Evolutionary conservation across 2,113 vertebrate species (phyloP), one percentile per base, ranked within the genome.

Genomic region (Platysteira castanea): DNA sequence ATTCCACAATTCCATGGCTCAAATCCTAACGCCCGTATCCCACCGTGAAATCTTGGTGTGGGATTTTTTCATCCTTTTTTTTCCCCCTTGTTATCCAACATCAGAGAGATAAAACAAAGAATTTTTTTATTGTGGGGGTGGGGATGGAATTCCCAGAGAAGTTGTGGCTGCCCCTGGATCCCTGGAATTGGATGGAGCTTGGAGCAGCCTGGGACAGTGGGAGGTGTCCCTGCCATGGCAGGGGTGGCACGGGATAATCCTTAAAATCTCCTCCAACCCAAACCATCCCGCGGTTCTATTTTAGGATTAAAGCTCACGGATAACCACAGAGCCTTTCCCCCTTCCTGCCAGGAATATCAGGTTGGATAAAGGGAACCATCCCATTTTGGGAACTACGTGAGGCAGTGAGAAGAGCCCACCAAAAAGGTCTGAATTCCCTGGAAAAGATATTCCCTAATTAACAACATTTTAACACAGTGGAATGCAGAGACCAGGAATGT

Each of bases 21-120:
- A 26, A 76, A 79, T 76, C 47, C 23, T n/a, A 44, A 17, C 13
- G 61, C 13, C 23, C 7, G 0, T 4, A 20, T 54, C 76, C 56
- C 28, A 14, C 19, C n/a, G 3, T 13, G 13, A 20, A 61, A n/a
- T 20, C 11, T 9, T 2, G 15, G 28, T 1, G 3, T 20, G 33
- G 4, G 13, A 11, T 20, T 53, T 61, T 33, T 59, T 15, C 3
- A 13, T 21, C 2, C 1, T 75, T 30, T 46, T 21, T 30, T 35
- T 49, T 44, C 37, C 11, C 19, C 33, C n/a, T 53, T 9, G 2
- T 20, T 69, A 28, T 39, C 39, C 56, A 13, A 47, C 5, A 61
- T 47, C 64, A 69, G 23, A 33, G 2, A 46, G 11, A 42, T 17
- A 18, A 21, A 49, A 35, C 10, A 16, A 57, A 42, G 3, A 20